Evolutionary conservation across 2,797 vertebrate species (phyloP).

Genomic region (Enteromius paludinosus): DNA sequence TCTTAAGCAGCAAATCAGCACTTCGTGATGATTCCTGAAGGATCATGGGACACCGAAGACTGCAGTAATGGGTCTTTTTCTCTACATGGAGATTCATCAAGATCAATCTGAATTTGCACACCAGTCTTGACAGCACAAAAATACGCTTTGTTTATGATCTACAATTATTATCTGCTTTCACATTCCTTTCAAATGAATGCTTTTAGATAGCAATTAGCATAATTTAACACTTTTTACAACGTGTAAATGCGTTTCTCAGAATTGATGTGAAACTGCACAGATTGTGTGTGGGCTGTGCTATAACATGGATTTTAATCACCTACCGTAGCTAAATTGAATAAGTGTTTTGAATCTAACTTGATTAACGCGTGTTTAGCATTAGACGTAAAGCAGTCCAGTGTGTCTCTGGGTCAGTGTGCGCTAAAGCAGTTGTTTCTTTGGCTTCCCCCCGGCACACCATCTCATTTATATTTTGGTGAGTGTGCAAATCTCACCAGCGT

Average conservation of each 20-base stretch:
- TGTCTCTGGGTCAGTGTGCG: constrained; percentile 62
- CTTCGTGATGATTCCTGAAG: neutral
- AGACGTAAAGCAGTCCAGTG: constrained; percentile 30
- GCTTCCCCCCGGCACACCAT: constrained; percentile 71
- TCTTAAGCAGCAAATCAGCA: neutral
- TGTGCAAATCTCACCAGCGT: constrained; percentile 53
- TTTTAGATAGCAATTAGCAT: neutral
- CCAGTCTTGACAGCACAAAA: neutral
- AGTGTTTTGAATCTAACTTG: neutral
- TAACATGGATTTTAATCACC: neutral
- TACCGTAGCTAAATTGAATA: constrained; percentile 3
- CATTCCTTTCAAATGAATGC: neutral
- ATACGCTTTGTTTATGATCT: neutral
- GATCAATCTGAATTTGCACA: neutral
- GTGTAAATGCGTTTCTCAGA: neutral
- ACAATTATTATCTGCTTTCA: neutral
- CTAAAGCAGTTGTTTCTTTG: constrained; percentile 76
- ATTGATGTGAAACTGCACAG: neutral
- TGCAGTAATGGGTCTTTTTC: neutral
- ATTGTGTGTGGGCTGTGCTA: neutral
- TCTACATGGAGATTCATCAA: neutral
- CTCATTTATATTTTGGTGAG: constrained; percentile 73
- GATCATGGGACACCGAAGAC: neutral
- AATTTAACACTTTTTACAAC: neutral
- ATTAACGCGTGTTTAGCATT: constrained; percentile 6